Percentiles rank a stretch among this genome's conserved stretches.
These are phyloP conservation scores for Ciconia maguari DNA, from an alignment of 2,113 vertebrate species.

Conservation along the genomic window DNA sequence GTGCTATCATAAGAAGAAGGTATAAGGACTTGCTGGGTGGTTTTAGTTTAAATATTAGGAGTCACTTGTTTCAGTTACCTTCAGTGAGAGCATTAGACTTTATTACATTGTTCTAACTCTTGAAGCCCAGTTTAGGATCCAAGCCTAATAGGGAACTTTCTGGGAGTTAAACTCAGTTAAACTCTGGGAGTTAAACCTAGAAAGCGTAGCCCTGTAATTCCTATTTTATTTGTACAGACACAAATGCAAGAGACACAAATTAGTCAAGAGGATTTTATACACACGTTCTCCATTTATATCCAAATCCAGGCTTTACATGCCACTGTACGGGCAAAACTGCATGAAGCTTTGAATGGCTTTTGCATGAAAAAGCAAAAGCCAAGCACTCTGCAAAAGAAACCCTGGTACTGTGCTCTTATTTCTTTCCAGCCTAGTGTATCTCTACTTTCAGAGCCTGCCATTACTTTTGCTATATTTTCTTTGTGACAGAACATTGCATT, in stretches of 20 bases:
- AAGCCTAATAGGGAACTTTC: not conserved
- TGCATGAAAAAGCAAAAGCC: constrained; percentile 1
- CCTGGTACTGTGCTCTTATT: not conserved
- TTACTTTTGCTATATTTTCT: constrained; percentile 63
- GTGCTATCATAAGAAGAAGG: not conserved
- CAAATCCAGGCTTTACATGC: not conserved
- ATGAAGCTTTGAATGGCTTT: not conserved
- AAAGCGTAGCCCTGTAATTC: not conserved
- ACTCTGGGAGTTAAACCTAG: not conserved
- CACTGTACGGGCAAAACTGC: not conserved
- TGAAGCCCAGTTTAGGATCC: not conserved
- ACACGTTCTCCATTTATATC: not conserved
- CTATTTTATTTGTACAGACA: not conserved
- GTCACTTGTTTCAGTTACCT: not conserved
- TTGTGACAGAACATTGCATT: constrained; percentile 36
- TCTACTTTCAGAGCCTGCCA: constrained; percentile 13
- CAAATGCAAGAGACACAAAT: not conserved
- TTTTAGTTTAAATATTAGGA: not conserved
- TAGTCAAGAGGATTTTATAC: not conserved
- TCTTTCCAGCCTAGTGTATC: not conserved
- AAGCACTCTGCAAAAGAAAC: not conserved
- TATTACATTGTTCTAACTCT: not conserved
- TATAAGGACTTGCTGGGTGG: not conserved
- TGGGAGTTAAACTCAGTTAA: not conserved
- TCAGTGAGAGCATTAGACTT: not conserved